These are phyloP conservation scores for Parauchenoglanis punctatus DNA, from an alignment of 2,797 vertebrate species.

Conservation along the genomic window DNA sequence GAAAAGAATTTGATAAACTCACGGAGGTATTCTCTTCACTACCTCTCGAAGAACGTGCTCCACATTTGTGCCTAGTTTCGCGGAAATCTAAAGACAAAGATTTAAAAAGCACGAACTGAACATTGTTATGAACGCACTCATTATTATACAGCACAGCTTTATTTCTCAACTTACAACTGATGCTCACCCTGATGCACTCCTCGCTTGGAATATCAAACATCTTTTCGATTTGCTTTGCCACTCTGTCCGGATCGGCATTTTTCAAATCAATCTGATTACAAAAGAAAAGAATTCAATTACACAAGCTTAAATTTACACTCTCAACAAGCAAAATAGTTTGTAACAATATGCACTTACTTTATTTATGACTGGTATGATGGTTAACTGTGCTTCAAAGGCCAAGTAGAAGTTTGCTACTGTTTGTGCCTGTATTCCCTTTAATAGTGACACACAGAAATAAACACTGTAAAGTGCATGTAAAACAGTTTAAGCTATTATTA, in stretches of 20 bases:
- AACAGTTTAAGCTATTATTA: background rate
- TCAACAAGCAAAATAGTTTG: background rate
- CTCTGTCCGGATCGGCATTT: slow-evolving; percentile 90
- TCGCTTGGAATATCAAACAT: slow-evolving; percentile 88
- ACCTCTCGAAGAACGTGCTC: slow-evolving; percentile 85
- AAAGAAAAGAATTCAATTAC: slow-evolving; percentile 5
- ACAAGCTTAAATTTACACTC: background rate
- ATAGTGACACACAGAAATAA: background rate
- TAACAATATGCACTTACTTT: slow-evolving; percentile 78
- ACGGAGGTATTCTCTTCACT: slow-evolving; percentile 88
- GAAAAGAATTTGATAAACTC: slow-evolving; percentile 64
- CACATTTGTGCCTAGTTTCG: slow-evolving; percentile 92
- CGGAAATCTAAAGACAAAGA: slow-evolving; percentile 84
- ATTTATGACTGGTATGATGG: slow-evolving; percentile 96
- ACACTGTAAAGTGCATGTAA: background rate
- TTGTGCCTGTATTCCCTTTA: slow-evolving; percentile 94
- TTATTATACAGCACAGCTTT: background rate
- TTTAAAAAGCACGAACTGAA: background rate
- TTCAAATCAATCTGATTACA: slow-evolving; percentile 89
- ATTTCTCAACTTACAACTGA: background rate
- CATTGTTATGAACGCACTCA: background rate
- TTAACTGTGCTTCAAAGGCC: slow-evolving; percentile 93
- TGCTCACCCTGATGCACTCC: slow-evolving; percentile 88
- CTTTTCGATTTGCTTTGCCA: slow-evolving; percentile 91
- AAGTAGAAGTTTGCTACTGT: slow-evolving; percentile 97